phyloP scores from a whole-genome alignment of 2,113 vertebrate genomes.

The Bos taurus region DNA sequence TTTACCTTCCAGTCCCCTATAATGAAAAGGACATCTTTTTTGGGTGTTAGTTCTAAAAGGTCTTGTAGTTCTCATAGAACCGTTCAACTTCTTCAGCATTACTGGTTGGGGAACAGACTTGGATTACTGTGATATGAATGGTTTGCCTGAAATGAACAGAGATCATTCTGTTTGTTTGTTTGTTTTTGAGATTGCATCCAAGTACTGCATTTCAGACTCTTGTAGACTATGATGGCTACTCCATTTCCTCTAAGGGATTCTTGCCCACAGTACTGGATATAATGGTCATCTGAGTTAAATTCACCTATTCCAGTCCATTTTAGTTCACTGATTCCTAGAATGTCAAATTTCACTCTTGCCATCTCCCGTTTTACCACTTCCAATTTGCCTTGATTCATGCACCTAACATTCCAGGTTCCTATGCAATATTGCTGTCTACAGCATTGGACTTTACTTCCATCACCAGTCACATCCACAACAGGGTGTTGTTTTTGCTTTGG shows the following conservation, averaged over 20 bases:
- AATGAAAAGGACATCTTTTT: not conserved
- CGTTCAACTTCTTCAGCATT: not conserved
- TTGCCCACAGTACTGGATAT: not conserved
- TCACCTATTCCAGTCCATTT: not conserved
- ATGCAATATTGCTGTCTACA: not conserved
- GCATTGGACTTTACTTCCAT: not conserved
- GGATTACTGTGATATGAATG: not conserved
- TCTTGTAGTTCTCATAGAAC: not conserved
- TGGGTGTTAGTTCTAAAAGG: not conserved
- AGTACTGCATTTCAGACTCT: not conserved
- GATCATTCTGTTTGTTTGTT: not conserved
- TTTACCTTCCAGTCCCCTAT: not conserved
- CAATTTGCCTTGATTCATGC: not conserved
- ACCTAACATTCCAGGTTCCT: not conserved
- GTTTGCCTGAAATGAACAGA: not conserved
- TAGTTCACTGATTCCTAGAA: not conserved
- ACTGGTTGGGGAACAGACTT: not conserved
- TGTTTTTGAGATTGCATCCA: not conserved
- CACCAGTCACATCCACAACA: not conserved
- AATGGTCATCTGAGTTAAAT: not conserved
- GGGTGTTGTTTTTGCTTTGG: not conserved
- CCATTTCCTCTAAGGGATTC: not conserved
- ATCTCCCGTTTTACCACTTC: not conserved
- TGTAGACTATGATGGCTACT: not conserved
- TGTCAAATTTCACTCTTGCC: not conserved